phyloP scores from a whole-genome alignment of 37 sponge, comb jelly and placozoan species.

The Axinella damicornis region DNA sequence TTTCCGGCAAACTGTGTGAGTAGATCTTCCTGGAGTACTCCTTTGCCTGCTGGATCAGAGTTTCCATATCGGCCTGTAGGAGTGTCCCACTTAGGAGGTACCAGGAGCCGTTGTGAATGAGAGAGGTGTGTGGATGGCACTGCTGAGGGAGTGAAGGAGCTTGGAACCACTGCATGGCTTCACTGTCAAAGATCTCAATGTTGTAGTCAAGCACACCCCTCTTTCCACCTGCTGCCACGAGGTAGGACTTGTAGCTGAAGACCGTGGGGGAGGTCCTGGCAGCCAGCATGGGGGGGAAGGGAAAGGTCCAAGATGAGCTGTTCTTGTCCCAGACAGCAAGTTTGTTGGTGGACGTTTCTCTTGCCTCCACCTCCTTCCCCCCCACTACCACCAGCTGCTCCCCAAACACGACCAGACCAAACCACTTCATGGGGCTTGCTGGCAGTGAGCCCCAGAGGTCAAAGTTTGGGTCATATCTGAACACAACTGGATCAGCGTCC shows the following conservation, averaged over 20 bases:
- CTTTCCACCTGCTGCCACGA: slow-evolving; percentile 33
- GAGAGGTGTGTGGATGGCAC: not conserved
- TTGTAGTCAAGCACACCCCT: slow-evolving; percentile 20
- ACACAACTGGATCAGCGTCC: slow-evolving; percentile 15
- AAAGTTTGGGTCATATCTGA: slow-evolving; percentile 1
- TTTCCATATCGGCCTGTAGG: not conserved
- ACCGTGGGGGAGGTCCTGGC: slow-evolving; percentile 27
- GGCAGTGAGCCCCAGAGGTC: slow-evolving; percentile 43
- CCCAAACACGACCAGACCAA: slow-evolving; percentile 15
- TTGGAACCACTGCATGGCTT: not conserved
- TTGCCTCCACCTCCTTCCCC: slow-evolving; percentile 16
- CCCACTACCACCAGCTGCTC: slow-evolving; percentile 28
- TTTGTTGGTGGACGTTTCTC: slow-evolving; percentile 12
- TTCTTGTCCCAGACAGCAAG: slow-evolving; percentile 15
- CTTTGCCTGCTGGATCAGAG: not conserved
- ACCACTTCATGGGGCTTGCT: slow-evolving; percentile 39
- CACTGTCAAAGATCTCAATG: slow-evolving; percentile 28
- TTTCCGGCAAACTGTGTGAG: too few species aligned
- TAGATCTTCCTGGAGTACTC: too few species aligned
- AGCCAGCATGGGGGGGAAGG: slow-evolving; percentile 29
- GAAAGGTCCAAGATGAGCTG: not conserved
- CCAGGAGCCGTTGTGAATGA: not conserved
- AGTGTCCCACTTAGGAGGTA: not conserved
- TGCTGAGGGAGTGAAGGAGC: slow-evolving; percentile 17
- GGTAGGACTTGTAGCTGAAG: slow-evolving; percentile 2